Conservation (phyloP, 2,888 invertebrate genomes). For the Deilephila elpenor region DNA sequence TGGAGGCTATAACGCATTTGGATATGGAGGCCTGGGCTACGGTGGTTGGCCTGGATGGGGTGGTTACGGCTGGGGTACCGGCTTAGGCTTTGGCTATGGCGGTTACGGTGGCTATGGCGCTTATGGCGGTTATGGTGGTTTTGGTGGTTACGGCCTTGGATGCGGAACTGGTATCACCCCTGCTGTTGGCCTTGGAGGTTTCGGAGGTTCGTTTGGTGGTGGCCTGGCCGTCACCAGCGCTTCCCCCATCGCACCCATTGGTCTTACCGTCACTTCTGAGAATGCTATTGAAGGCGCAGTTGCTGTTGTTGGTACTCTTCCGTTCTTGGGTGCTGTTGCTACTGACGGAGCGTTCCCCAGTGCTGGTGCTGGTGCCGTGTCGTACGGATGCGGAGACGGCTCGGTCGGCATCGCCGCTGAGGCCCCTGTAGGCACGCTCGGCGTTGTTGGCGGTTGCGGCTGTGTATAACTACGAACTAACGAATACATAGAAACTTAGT, state of each 20-base stretch:
- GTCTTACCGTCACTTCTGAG: constrained; percentile 45
- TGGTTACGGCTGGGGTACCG: neutral
- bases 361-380: constrained; percentile 44
- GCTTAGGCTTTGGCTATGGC: constrained; percentile 1
- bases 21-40: constrained; percentile 14
- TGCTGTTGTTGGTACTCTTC: constrained; percentile 40
- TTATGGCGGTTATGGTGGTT: neutral
- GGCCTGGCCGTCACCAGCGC: constrained; percentile 48
- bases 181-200: constrained; percentile 10
- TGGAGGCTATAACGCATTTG: constrained; percentile 19
- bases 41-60: constrained; percentile 14
- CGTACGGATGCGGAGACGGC: constrained; percentile 45
- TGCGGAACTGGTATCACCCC: constrained; percentile 12
- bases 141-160: constrained; percentile 8
- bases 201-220: constrained; percentile 39
- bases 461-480: neutral
- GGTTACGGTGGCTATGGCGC: constrained; percentile 23
- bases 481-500: constrained; percentile 2
- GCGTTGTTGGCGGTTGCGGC: constrained; percentile 31
- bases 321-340: constrained; percentile 44
- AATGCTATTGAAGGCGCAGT: constrained; percentile 52
- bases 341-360: constrained; percentile 43
- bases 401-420: constrained; percentile 44
- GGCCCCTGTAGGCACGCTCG: constrained; percentile 42
- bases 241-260: constrained; percentile 44